Percentiles rank a stretch among this genome's conserved stretches.
Conservation (phyloP, 2,888 invertebrate species). For the Drosophila mayaguana region DNA sequence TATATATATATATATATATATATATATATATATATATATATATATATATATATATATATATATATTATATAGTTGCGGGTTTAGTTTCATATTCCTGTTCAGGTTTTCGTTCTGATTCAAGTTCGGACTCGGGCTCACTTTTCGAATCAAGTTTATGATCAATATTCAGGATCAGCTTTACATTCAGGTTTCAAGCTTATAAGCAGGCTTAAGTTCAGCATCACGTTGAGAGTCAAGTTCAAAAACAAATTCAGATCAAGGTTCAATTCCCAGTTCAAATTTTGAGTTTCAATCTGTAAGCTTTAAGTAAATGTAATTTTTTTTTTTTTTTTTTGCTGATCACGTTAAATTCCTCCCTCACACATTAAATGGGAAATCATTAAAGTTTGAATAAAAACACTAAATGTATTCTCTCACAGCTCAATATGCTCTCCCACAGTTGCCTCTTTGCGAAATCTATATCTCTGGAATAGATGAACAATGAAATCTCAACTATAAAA, state of each 20-base stretch:
- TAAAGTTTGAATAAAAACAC: too few relatives aligned
- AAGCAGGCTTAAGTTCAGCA: accelerated
- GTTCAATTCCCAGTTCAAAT: not conserved
- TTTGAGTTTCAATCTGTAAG: not conserved
- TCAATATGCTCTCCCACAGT: not conserved
- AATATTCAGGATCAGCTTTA: not conserved
- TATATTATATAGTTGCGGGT: too few relatives aligned
- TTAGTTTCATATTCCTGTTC: not conserved
- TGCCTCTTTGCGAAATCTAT: too few relatives aligned
- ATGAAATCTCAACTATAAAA: not conserved
- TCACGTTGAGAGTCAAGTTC: not conserved
- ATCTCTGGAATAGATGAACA: not conserved
- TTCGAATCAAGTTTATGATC: too few relatives aligned
- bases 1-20: too few relatives aligned
- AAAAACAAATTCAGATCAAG: not conserved
- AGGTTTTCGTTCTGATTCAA: not conserved
- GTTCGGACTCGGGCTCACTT: too few relatives aligned
- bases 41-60: too few relatives aligned
- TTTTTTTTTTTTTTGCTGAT: too few relatives aligned
- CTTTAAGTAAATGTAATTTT: too few relatives aligned
- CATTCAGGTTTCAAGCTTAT: not conserved
- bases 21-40: too few relatives aligned
- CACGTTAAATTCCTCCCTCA: not conserved
- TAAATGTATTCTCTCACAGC: not conserved
- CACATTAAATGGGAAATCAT: not conserved